Conservation (phyloP, 2,888 invertebrate genomes). For the Clepsis dumicolana region DNA sequence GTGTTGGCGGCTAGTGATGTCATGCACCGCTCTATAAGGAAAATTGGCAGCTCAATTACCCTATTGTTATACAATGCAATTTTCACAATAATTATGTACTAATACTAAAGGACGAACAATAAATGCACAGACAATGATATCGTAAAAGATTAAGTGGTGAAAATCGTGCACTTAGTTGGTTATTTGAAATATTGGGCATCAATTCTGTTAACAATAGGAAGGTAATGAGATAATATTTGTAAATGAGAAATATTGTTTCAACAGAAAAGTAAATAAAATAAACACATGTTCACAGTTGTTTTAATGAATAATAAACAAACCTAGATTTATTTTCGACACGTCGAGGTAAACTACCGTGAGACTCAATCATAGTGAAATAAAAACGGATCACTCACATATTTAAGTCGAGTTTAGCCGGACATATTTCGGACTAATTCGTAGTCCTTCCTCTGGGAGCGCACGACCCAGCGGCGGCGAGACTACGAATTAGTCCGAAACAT, state of each 20-base stretch:
- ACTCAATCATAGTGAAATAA: too few species aligned
- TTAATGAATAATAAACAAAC: neutral
- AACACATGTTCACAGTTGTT: too few species aligned
- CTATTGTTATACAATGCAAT: neutral
- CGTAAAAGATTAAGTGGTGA: neutral
- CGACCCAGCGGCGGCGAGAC: too few species aligned
- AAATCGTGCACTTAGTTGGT: conserved; percentile 5
- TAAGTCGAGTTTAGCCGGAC: too few species aligned
- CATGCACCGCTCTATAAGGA: conserved; percentile 29
- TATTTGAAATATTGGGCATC: neutral
- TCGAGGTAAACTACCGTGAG: too few species aligned
- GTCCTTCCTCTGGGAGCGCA: too few species aligned
- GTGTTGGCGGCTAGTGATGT: conserved; percentile 42
- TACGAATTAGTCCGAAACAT: too few species aligned
- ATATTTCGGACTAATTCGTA: too few species aligned
- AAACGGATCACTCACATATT: too few species aligned
- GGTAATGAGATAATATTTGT: neutral
- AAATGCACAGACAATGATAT: conserved; percentile 6
- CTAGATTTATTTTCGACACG: too few species aligned
- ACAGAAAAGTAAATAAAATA: too few species aligned
- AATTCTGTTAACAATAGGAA: neutral
- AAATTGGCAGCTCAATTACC: conserved; percentile 10
- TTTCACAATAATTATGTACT: neutral
- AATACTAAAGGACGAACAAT: neutral
- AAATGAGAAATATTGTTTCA: neutral